These are phyloP conservation scores for Lutraria lutraria DNA, from an alignment of 2,888 invertebrate species.

Conservation along the genomic window DNA sequence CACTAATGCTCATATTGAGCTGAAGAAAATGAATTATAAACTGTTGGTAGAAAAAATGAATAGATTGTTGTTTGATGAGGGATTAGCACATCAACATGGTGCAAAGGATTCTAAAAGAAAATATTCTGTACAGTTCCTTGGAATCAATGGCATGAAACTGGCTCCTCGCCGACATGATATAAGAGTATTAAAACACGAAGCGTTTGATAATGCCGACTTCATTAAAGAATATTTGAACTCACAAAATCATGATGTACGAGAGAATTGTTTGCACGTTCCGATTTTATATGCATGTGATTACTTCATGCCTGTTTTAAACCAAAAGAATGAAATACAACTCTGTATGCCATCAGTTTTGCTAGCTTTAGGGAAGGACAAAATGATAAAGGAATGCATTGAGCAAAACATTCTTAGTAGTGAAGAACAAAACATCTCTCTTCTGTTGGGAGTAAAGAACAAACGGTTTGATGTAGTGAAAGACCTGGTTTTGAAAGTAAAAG, in stretches of 20 bases:
- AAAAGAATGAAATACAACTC: background rate
- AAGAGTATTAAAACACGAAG: slow-evolving; percentile 32
- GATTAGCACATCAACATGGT: background rate
- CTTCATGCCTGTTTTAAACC: slow-evolving; percentile 18
- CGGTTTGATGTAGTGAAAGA: slow-evolving; percentile 5
- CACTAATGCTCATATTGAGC: background rate
- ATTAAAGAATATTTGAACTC: slow-evolving; percentile 22
- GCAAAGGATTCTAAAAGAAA: too few species aligned
- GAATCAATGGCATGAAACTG: background rate
- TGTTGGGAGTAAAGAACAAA: slow-evolving; percentile 34
- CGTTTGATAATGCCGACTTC: slow-evolving; percentile 30
- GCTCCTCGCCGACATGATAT: background rate
- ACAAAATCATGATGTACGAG: background rate
- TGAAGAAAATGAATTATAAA: background rate
- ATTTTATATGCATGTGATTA: slow-evolving; percentile 39
- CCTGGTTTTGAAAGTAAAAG: background rate
- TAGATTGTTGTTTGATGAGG: background rate
- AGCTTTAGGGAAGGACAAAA: background rate
- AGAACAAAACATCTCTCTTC: slow-evolving; percentile 22
- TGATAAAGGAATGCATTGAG: slow-evolving; percentile 20
- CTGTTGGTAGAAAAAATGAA: background rate
- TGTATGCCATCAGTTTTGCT: slow-evolving; percentile 36
- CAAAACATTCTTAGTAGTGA: background rate
- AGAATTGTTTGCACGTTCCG: slow-evolving; percentile 19
- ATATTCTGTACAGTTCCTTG: background rate